Evolutionary conservation across 1,140 invertebrate species (phyloP).

Genomic region (Brachionus angularis): DNA sequence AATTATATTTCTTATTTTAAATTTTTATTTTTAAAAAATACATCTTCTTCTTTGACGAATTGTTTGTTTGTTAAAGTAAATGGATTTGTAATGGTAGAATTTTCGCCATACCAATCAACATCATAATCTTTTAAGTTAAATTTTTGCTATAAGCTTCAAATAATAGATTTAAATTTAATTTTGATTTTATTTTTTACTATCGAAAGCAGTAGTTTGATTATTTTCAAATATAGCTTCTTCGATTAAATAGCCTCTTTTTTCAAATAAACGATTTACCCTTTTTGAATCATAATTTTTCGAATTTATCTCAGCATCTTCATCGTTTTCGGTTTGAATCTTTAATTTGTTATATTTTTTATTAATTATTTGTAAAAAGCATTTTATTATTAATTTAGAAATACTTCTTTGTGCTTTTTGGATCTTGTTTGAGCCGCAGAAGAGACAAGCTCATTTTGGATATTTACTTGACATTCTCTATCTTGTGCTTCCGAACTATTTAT

Average conservation of each 20-base stretch:
- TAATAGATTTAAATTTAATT: neutral
- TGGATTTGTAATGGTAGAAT: constrained; percentile 11
- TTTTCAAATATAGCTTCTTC: constrained; percentile 40
- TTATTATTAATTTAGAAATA: neutral
- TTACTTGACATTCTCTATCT: constrained; percentile 18
- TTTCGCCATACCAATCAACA: constrained; percentile 31
- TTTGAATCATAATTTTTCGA: neutral
- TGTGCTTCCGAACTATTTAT: neutral
- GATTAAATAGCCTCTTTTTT: constrained; percentile 13
- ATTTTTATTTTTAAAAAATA: neutral
- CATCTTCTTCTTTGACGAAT: constrained; percentile 25
- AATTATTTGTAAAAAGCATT: neutral
- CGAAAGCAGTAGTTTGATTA: neutral
- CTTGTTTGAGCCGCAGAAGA: constrained; percentile 3
- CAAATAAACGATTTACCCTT: constrained; percentile 1
- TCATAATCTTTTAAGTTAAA: constrained; percentile 28
- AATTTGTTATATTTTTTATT: neutral
- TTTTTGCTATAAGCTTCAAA: no score
- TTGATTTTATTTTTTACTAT: neutral
- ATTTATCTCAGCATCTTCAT: neutral
- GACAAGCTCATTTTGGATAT: constrained; percentile 9
- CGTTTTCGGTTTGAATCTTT: constrained; percentile 31
- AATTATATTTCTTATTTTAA: neutral
- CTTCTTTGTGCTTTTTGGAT: constrained; percentile 43
- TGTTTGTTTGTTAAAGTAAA: constrained; percentile 32